phyloP scores from a whole-genome alignment of 2,113 vertebrate genomes.

The Accipiter cooperii region DNA sequence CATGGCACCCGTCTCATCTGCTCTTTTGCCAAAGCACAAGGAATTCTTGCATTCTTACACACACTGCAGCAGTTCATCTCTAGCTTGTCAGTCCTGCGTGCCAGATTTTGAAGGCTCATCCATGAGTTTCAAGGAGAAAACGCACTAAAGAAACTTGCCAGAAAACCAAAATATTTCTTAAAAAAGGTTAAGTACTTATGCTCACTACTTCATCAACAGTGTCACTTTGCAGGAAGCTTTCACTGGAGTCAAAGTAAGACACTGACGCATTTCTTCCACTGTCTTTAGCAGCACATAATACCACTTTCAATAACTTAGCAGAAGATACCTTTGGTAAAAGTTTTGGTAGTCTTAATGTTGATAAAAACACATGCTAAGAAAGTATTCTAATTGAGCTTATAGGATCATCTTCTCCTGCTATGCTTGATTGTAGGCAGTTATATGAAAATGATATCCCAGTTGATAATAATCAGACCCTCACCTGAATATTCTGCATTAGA shows the following conservation, averaged over 20 bases:
- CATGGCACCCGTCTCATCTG: accelerated
- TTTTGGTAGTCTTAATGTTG: background rate
- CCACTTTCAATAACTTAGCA: background rate
- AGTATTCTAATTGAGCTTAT: background rate
- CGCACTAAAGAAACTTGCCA: background rate
- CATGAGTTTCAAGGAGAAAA: background rate
- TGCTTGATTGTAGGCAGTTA: background rate
- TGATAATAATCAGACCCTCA: background rate
- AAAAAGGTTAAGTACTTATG: background rate
- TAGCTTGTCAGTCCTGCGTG: background rate
- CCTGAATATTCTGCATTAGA: background rate
- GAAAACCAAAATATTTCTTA: background rate
- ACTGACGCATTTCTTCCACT: background rate
- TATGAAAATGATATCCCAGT: accelerated
- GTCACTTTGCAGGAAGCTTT: background rate
- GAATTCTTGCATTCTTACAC: background rate
- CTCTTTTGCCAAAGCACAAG: background rate
- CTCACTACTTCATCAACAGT: background rate
- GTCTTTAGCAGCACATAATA: background rate
- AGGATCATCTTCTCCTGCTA: background rate
- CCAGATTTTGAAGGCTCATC: background rate
- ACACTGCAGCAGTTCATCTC: background rate
- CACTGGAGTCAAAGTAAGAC: background rate
- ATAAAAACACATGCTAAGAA: background rate
- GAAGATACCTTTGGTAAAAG: background rate